phyloP scores from a whole-genome alignment of 2,113 vertebrate species.

The Chaetorhynchus papuensis region DNA sequence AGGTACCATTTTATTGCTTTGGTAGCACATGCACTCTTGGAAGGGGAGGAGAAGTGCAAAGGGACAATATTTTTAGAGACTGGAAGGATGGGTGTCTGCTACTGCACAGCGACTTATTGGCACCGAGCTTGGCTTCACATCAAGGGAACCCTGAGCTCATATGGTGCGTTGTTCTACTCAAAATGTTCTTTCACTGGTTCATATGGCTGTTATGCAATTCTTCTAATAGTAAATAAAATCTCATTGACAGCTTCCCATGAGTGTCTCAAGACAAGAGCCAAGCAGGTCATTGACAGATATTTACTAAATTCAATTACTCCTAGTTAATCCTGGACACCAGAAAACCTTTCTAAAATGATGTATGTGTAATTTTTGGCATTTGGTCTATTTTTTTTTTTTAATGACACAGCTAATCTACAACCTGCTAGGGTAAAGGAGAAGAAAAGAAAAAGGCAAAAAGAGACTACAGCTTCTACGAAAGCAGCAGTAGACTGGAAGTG shows the following conservation, averaged over 20 bases:
- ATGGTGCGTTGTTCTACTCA: not conserved
- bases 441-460: not conserved
- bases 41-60: not conserved
- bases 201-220: not conserved
- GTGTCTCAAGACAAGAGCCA: not conserved
- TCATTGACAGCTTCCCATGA: not conserved
- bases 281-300: not conserved
- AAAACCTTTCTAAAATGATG: not conserved
- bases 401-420: not conserved
- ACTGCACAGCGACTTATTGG: not conserved
- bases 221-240: slow-evolving; percentile 2
- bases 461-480: not conserved
- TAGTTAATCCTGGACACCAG: not conserved
- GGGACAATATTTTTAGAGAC: not conserved
- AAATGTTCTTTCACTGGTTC: not conserved
- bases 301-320: not conserved
- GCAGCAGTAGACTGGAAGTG: not conserved
- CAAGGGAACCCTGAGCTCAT: not conserved
- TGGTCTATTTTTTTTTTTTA: not conserved
- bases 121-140: not conserved
- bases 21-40: not conserved
- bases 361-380: not conserved
- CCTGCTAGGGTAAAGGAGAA: not conserved
- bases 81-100: not conserved
- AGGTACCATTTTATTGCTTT: not conserved